Evolutionary conservation across 2,888 invertebrate species (phyloP), one percentile per base, ranked within the genome.

Genomic region (Pocota personata): DNA sequence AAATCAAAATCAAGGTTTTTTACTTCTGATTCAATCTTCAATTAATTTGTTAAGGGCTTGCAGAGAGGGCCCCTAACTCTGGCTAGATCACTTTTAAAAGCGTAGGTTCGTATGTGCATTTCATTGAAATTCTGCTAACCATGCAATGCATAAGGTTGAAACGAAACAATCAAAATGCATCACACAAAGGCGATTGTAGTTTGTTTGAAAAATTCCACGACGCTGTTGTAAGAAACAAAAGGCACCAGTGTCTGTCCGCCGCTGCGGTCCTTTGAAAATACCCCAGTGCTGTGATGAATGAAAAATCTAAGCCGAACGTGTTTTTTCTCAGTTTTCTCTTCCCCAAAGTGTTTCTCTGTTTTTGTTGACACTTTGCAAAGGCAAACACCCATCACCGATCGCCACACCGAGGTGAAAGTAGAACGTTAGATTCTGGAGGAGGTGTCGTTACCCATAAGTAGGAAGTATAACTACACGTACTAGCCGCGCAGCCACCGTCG

Each of bases 361-460:
- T 73, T 46, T 62, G 58, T 67, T 84, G 67, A 60, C 40, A 48
- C 57, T 75, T 79, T 62, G 58, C 71, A 79, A 84, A 76, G 3
- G 80, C 57, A 80, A 84, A 80, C 76, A 86, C 69, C 64, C 40
- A 80, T 76, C 55, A 57, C 1, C 57, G 10, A 37, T 32, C 40
- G 21, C 14, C 1, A 30, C 19, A 75, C 52, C 21, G 55, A 73
- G 88, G 87, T 88, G 88, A 88, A 88, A 88, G 88, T 87, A 88
- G 88, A 87, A 80, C 88, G 88, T 87, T 71, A 67, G 76, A 64
- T 76, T 80, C 76, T 62, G 76, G 60, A 80, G 58, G 76, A 86
- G 69, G 24, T 67, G 55, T 80, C 55, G 58, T 67, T 86, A 10
- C 4, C 62, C 52, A 60, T 60, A 72, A 77, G 60, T 77, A 66